Percentiles rank a stretch among this genome's conserved stretches.
These are phyloP conservation scores for Dinoponera quadriceps DNA, from an alignment of 1,140 invertebrate species.

Conservation along the genomic window DNA sequence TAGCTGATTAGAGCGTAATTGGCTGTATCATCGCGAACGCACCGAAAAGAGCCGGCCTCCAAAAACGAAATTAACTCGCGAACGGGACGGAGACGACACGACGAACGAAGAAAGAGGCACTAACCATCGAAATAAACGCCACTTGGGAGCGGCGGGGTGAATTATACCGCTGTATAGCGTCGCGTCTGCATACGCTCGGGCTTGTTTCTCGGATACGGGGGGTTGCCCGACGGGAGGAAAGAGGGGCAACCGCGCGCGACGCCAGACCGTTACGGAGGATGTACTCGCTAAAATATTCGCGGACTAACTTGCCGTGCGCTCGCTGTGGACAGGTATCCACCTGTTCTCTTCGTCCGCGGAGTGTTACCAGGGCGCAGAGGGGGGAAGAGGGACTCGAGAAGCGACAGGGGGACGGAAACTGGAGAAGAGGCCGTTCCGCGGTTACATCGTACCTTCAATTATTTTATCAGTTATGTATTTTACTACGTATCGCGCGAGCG, in stretches of 20 bases:
- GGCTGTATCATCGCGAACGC: slow-evolving; percentile 16
- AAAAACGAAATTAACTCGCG: slow-evolving; percentile 11
- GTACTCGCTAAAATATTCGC: slow-evolving; percentile 52
- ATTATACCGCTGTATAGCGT: slow-evolving; percentile 29
- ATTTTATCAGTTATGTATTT: slow-evolving; percentile 70
- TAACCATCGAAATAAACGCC: slow-evolving; percentile 57
- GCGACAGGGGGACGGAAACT: slow-evolving; percentile 60
- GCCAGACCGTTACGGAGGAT: slow-evolving; percentile 49
- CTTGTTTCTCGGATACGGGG: slow-evolving; percentile 45
- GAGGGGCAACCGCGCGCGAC: slow-evolving; percentile 29
- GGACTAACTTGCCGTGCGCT: slow-evolving; percentile 24
- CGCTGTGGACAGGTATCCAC: slow-evolving; percentile 22
- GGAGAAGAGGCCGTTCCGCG: slow-evolving; percentile 59
- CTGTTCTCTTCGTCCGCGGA: slow-evolving; percentile 8
- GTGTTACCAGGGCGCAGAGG: background rate
- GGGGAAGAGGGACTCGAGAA: background rate
- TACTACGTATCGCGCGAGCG: slow-evolving; percentile 33
- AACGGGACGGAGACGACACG: slow-evolving; percentile 45
- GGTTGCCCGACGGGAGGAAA: slow-evolving; percentile 28
- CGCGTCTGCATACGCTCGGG: slow-evolving; percentile 48
- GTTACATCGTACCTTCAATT: slow-evolving; percentile 63
- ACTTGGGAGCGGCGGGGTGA: slow-evolving; percentile 42
- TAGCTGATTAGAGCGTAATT: background rate
- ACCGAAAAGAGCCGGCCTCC: background rate
- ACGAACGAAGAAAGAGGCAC: slow-evolving; percentile 53